Evolutionary conservation across 2,113 vertebrate species (phyloP), one percentile per base, ranked within the genome.

Genomic region (Clarias batrachus): DNA sequence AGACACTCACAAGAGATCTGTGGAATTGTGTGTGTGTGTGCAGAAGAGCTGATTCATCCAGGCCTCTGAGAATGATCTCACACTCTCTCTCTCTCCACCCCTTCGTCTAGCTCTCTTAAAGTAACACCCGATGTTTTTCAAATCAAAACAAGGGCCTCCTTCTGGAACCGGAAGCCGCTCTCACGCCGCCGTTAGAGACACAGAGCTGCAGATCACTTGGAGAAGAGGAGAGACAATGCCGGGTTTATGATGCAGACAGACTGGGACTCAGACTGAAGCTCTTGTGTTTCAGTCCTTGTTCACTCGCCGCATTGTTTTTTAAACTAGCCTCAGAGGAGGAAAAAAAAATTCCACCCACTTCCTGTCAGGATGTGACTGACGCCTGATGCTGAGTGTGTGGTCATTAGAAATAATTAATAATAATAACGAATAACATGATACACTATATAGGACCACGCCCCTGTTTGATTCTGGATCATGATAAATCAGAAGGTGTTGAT

Each of bases 71-170:
- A 85, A 86, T 90, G 90, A 90, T 87, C 88, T 89, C 88, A 86
- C 86, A 17, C 84, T 78, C 81, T 73, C 48, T 83, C 81, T 80
- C 66, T 74, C 84, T 85, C 74, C 66, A 73, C 77, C 82, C 85
- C 82, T 84, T 82, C n/a, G 48, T 89, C 84, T 86, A 59, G 66
- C 80, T 68, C 86, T 89, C 88, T 89, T 86, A 87, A 90, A 90
- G 89, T 41, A 87, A 90, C 86, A 86, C 57, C 86, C 33, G 8
- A 27, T 14, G 11, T 84, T 70, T 86, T 90, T 90, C 71, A 85
- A 90, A 90, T 88, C 81, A 84, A 89, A 90, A 90, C 90, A 90
- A 84, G 80, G 84, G 66, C 86, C 86, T 73, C 79, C 71, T 82
- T 87, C 78, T 48, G 56, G 65, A 66, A 80, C 48, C 56, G 62